Conservation (phyloP, 2,888 invertebrate genomes). For the Steromphala cineraria region DNA sequence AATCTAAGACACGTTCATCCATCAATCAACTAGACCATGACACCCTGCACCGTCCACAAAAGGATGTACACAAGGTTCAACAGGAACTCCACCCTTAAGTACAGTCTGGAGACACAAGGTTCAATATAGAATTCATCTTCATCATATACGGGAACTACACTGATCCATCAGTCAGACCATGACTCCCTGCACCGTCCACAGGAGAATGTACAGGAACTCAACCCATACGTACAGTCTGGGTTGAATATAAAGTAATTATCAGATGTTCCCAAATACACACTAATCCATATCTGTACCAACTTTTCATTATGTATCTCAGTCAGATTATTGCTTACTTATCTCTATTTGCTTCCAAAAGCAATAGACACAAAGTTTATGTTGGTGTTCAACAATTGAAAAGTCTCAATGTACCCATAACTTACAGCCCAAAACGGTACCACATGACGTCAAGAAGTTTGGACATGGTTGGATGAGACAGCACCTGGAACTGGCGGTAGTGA, state of each 20-base stretch:
- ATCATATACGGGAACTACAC: too few species aligned
- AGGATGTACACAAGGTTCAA: constrained; percentile 68
- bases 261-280: too few species aligned
- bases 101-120: constrained; percentile 35
- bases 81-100: constrained; percentile 57
- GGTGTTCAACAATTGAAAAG: too few species aligned
- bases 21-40: constrained; percentile 67
- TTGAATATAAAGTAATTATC: too few species aligned
- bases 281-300: too few species aligned
- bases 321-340: too few species aligned
- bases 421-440: constrained; percentile 65
- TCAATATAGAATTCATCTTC: too few species aligned
- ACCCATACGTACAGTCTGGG: constrained; percentile 55
- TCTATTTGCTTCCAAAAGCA: too few species aligned
- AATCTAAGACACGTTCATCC: constrained; percentile 71
- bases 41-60: constrained; percentile 70
- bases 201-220: constrained; percentile 67
- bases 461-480: constrained; percentile 57
- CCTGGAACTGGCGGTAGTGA: constrained; percentile 59
- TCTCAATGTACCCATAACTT: too few species aligned
- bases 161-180: too few species aligned
- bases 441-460: constrained; percentile 51
- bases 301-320: too few species aligned
- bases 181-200: constrained; percentile 73
- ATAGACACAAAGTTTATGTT: too few species aligned